Evolutionary conservation across 2,888 invertebrate genomes (phyloP).

Genomic region (Andrena bicolor): DNA sequence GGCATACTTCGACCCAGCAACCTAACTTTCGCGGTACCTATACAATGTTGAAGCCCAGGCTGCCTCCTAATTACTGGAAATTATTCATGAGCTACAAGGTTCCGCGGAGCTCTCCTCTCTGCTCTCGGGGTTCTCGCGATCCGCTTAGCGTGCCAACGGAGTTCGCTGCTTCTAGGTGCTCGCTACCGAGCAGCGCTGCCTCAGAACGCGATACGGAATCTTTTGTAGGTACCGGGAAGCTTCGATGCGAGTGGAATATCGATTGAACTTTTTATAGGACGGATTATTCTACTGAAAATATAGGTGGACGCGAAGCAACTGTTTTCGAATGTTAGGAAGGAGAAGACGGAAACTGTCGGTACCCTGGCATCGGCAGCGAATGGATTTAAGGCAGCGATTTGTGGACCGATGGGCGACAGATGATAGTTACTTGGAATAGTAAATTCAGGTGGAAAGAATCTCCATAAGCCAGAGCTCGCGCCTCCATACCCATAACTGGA

Average conservation of each 20-base stretch:
- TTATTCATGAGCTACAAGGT: slow-evolving; percentile 55
- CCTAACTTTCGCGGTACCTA: slow-evolving; percentile 43
- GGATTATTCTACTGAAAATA: background rate
- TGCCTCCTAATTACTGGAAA: slow-evolving; percentile 56
- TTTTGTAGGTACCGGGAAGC: background rate
- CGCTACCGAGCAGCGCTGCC: background rate
- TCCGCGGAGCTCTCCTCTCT: slow-evolving; percentile 15
- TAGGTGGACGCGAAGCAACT: background rate
- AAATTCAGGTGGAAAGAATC: too few relatives aligned
- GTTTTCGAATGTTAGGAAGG: background rate
- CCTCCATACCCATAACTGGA: too few relatives aligned
- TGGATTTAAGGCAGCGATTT: too few relatives aligned
- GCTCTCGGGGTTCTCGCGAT: slow-evolving; percentile 38
- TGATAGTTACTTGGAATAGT: too few relatives aligned
- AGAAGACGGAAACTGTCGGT: background rate
- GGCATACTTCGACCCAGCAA: slow-evolving; percentile 20
- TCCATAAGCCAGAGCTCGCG: too few relatives aligned
- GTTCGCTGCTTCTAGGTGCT: slow-evolving; percentile 13
- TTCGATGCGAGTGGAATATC: slow-evolving; percentile 1
- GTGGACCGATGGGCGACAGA: too few relatives aligned
- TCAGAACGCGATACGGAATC: slow-evolving; percentile 16
- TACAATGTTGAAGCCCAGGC: slow-evolving; percentile 29
- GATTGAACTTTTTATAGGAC: background rate
- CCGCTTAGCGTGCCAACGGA: slow-evolving; percentile 54
- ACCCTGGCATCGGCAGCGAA: background rate